A percentile compares a stretch with the other conserved stretches of the same genome.
Conservation (phyloP, 2,113 vertebrate species). For the human (Homo sapiens) region GRCh38 chr1:93707501-93708000, state of each 20-base stretch:
- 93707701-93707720: neutral
- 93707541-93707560: too few relatives aligned
- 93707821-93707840: neutral
- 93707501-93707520: too few relatives aligned
- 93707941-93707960: neutral
- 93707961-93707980: neutral
- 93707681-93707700: too few relatives aligned
- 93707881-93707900: neutral
- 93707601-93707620: too few relatives aligned
- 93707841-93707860: neutral
- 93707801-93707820: neutral
- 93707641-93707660: too few relatives aligned
- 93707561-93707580: too few relatives aligned
- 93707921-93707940: neutral
- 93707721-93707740: neutral
- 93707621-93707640: too few relatives aligned
- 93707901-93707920: neutral
- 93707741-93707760: neutral
- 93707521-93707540: too few relatives aligned
- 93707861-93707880: neutral
- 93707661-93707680: too few relatives aligned
- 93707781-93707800: neutral
- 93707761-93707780: neutral
- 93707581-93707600: too few relatives aligned
- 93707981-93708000: neutral